Percentiles rank a stretch among this genome's conserved stretches.
Conservation (phyloP, 2,113 vertebrate genomes). For the Entosphenus tridentatus region DNA sequence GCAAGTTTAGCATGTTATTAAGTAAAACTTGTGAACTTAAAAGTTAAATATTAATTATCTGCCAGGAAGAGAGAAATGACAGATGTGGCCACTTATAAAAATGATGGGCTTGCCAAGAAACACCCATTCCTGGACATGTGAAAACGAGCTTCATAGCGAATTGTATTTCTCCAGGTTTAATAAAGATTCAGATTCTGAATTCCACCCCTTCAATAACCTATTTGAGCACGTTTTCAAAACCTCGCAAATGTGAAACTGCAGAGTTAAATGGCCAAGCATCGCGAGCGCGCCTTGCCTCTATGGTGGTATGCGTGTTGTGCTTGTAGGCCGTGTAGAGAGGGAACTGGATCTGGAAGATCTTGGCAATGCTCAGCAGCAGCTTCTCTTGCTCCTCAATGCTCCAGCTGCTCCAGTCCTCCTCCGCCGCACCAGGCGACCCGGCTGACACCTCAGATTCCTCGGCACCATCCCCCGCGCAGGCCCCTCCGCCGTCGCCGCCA, state of each 20-base stretch:
- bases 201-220: too few relatives aligned
- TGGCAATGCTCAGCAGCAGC: slow-evolving; percentile 81
- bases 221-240: neutral
- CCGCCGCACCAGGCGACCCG: neutral
- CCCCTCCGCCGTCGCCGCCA: too few relatives aligned
- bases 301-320: slow-evolving; percentile 95
- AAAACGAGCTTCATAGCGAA: slow-evolving; percentile 1
- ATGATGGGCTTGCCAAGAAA: too few relatives aligned
- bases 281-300: slow-evolving; percentile 32
- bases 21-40: too few relatives aligned
- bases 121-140: too few relatives aligned
- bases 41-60: too few relatives aligned
- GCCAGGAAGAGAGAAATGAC: too few relatives aligned
- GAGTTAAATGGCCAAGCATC: too few relatives aligned
- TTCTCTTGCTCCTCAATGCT: slow-evolving; percentile 92
- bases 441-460: slow-evolving; percentile 2
- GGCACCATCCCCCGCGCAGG: too few relatives aligned
- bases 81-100: too few relatives aligned
- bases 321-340: slow-evolving; percentile 96
- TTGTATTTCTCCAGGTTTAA: neutral
- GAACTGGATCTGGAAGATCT: slow-evolving; percentile 99
- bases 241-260: neutral
- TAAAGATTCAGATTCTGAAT: neutral
- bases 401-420: slow-evolving; percentile 32
- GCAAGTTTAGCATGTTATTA: too few relatives aligned